Conservation (phyloP, 2,113 vertebrate species). For the Neolamprologus devosi region DNA sequence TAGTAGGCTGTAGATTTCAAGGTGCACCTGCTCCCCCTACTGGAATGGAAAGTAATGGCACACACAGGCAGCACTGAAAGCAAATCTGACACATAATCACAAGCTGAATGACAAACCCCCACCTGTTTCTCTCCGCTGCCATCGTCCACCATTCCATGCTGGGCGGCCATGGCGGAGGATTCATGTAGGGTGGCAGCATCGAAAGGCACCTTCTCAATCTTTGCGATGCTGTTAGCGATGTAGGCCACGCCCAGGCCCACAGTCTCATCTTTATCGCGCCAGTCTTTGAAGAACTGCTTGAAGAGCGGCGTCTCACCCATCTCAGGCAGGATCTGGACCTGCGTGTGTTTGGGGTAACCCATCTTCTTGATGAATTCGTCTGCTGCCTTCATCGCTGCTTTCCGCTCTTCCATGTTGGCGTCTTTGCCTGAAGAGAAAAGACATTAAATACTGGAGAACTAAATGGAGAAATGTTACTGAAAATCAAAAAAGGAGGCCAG, state of each 20-base stretch:
- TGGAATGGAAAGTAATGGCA: neutral
- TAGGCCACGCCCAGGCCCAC: conserved; percentile 84
- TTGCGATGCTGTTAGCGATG: conserved; percentile 86
- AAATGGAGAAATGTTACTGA: neutral
- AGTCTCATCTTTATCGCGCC: conserved; percentile 88
- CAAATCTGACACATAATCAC: neutral
- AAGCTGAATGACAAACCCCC: neutral
- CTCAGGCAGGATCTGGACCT: conserved; percentile 91
- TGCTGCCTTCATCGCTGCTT: conserved; percentile 85
- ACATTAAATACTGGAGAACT: neutral
- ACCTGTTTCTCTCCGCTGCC: conserved; percentile 87
- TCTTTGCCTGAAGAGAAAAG: conserved; percentile 74
- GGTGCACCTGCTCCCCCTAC: neutral
- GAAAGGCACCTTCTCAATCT: conserved; percentile 86
- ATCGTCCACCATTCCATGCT: conserved; percentile 93
- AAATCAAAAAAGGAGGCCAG: neutral
- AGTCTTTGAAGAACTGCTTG: conserved; percentile 99
- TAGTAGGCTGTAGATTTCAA: neutral
- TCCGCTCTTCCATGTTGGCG: conserved; percentile 88
- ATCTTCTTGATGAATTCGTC: conserved; percentile 95
- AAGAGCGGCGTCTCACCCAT: conserved; percentile 93
- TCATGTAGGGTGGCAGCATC: conserved; percentile 84
- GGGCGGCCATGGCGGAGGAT: conserved; percentile 88
- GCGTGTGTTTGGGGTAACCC: conserved; percentile 88
- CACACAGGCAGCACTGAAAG: neutral